Base-by-base conservation (phyloP, 2,888 invertebrate species). In the Anthrax anthrax region DNA sequence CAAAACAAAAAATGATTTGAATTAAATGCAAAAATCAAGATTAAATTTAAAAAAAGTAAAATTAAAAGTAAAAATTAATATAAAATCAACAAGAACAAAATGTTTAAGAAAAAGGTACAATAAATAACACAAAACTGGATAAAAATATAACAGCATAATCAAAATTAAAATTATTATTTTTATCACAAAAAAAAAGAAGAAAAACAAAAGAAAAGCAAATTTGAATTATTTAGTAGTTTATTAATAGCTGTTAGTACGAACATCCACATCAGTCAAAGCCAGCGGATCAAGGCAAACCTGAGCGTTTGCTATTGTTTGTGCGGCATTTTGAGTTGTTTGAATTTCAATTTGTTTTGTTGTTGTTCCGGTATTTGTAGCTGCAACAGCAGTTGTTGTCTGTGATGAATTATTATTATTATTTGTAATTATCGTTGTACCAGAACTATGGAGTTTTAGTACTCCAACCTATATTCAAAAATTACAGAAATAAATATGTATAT, bases 201-300 rank as follows among this genome's bases (percentile, higher is more conserved):
- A 23, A 23, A 23, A 23, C n/a, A n/a, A n/a, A n/a, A n/a, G n/a
- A n/a, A n/a, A n/a, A n/a, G n/a, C n/a, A n/a, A n/a, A n/a, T n/a
- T n/a, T n/a, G n/a, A n/a, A n/a, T n/a, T n/a, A n/a, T n/a, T n/a
- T n/a, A n/a, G n/a, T n/a, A n/a, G n/a, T n/a, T n/a, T n/a, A n/a
- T n/a, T n/a, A n/a, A 23, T 23, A 23, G 4, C 23, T 41, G 58
- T 62, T 59, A 62, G 66, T 71, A 72, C 78, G 72, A 78, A 82
- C 81, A 76, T 82, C 81, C 63, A 81, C 80, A 65, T 82, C 81
- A 51, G 74, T 72, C 57, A 76, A 77, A 61, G 77, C 75, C 79
- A 81, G 80, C 74, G 80, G 78, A 66, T 81, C 81, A 70, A 83
- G 78, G 81, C 83, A 83, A 72, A 83, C 81, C 76, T 82, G 82